Percentiles rank a stretch among this genome's conserved stretches.
Evolutionary conservation across 2,797 vertebrate species (phyloP).

Genomic region (Megaceryle alcyon): DNA sequence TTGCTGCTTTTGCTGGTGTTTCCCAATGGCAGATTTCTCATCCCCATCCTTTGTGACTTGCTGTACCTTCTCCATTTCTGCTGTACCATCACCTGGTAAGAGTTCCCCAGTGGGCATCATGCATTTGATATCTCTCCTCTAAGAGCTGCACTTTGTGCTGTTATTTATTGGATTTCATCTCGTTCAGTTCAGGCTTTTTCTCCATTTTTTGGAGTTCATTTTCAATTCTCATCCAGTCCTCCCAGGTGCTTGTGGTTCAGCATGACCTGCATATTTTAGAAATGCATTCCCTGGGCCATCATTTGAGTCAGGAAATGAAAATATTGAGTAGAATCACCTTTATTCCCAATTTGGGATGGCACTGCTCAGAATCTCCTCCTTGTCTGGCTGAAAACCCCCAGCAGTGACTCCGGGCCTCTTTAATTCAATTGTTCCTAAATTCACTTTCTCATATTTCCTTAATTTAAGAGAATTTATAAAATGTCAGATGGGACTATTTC

Average conservation of each 20-base stretch:
- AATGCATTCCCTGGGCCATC: background rate
- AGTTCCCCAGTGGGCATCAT: accelerated
- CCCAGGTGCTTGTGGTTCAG: background rate
- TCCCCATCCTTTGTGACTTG: background rate
- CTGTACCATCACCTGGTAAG: background rate
- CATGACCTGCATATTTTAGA: background rate
- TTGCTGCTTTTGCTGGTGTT: background rate
- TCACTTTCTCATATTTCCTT: background rate
- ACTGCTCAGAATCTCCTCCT: background rate
- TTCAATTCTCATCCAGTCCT: background rate
- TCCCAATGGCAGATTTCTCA: background rate
- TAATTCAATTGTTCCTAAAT: background rate
- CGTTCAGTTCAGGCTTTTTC: background rate
- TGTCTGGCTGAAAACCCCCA: background rate
- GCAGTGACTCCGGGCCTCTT: background rate
- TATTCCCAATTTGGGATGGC: background rate
- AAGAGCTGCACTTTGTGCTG: background rate
- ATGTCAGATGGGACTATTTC: background rate
- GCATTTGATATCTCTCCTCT: background rate
- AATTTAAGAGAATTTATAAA: background rate
- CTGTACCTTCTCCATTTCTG: background rate
- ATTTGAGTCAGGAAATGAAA: background rate
- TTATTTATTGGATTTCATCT: background rate
- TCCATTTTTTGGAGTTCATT: background rate
- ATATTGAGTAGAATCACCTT: background rate